These are phyloP conservation scores for Indicator maculatus DNA, from an alignment of 2,113 vertebrate genomes.

Conservation along the genomic window DNA sequence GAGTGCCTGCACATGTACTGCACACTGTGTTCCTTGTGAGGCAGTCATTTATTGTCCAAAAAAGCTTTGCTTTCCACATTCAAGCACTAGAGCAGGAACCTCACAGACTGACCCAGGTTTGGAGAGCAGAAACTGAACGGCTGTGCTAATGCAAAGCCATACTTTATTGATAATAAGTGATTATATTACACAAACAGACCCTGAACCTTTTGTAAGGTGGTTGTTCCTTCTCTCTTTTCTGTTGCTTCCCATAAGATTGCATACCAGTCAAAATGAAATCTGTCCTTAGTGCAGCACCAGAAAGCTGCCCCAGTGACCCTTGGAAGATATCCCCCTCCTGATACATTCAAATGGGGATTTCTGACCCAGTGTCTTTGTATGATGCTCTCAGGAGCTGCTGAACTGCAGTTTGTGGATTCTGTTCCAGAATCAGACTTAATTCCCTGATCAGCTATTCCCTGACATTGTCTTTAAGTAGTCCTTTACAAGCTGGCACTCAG, in stretches of 20 bases:
- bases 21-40: conserved; percentile 69
- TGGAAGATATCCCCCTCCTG: background rate
- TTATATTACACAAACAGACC: background rate
- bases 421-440: background rate
- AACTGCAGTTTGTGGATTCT: background rate
- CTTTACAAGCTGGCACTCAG: background rate
- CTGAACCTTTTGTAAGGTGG: background rate
- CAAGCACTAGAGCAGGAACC: background rate
- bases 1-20: conserved; percentile 68
- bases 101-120: background rate
- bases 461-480: background rate
- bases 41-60: conserved; percentile 23
- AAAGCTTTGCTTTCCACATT: conserved; percentile 8
- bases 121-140: background rate
- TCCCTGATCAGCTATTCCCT: background rate
- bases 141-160: background rate
- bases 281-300: background rate
- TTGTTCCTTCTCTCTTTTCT: background rate
- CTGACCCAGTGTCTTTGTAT: background rate
- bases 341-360: background rate
- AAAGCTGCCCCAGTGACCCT: background rate
- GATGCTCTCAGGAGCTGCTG: background rate
- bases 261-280: background rate
- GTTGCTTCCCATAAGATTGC: background rate
- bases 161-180: background rate